phyloP scores from a whole-genome alignment of 2,113 vertebrate genomes.

The Gambusia holbrooki region DNA sequence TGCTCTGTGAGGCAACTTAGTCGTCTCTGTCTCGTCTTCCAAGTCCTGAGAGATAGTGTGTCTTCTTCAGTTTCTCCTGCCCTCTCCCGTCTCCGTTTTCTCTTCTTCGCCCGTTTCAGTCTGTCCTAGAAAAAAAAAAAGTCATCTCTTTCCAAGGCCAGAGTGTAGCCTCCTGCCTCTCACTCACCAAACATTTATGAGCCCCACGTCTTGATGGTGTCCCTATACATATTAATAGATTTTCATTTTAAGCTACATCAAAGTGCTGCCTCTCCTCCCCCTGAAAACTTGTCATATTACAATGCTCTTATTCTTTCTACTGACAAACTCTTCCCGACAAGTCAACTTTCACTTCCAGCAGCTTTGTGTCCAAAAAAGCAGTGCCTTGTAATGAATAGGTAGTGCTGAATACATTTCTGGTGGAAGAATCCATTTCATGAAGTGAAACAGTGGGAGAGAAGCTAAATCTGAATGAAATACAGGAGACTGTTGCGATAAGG shows the following conservation, averaged over 20 bases:
- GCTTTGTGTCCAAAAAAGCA: slow-evolving; percentile 63
- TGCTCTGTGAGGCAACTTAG: slow-evolving; percentile 33
- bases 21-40: slow-evolving; percentile 41
- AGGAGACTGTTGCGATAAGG: slow-evolving; percentile 34
- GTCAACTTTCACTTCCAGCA: slow-evolving; percentile 64
- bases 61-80: slow-evolving; percentile 52
- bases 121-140: slow-evolving; percentile 43
- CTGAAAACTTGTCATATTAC: slow-evolving; percentile 69
- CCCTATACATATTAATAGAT: slow-evolving; percentile 76
- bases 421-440: slow-evolving; percentile 53
- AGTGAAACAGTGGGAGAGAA: slow-evolving; percentile 52
- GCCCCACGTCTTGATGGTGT: slow-evolving; percentile 60
- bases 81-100: slow-evolving; percentile 23
- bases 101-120: slow-evolving; percentile 18
- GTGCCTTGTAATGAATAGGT: slow-evolving; percentile 59
- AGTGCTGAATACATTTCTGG: slow-evolving; percentile 56
- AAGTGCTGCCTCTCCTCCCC: slow-evolving; percentile 66
- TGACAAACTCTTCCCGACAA: slow-evolving; percentile 65
- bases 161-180: slow-evolving; percentile 53
- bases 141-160: slow-evolving; percentile 23
- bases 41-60: slow-evolving; percentile 32
- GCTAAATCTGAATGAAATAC: slow-evolving; percentile 45
- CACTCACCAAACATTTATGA: slow-evolving; percentile 70
- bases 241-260: slow-evolving; percentile 69
- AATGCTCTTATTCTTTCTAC: slow-evolving; percentile 65